Conservation (phyloP, 1,140 invertebrate genomes). For the Danaus melanippus region DNA sequence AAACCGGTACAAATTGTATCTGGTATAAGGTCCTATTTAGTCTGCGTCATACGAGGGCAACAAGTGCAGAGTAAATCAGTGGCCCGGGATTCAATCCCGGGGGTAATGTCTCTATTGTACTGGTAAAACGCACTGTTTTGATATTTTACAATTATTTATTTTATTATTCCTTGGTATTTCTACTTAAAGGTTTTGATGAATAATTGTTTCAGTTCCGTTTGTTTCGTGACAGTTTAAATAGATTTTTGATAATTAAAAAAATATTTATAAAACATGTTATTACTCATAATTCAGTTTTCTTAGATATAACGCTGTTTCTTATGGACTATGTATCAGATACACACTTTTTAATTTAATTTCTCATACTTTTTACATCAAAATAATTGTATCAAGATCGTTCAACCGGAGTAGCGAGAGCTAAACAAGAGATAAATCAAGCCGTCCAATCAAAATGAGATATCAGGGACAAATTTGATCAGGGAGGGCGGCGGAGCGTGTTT, state of each 20-base stretch:
- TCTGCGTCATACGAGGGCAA: constrained; percentile 54
- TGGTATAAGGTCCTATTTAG: constrained; percentile 47
- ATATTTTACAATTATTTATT: constrained; percentile 22
- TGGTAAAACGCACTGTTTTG: constrained; percentile 29
- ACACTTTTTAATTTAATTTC: constrained; percentile 14
- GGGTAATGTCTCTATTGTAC: constrained; percentile 56
- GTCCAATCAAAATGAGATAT: constrained; percentile 69
- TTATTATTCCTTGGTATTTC: constrained; percentile 5
- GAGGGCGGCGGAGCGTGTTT: constrained; percentile 56
- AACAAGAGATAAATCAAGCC: constrained; percentile 67
- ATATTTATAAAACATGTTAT: neutral
- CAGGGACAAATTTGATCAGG: constrained; percentile 63
- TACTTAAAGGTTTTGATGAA: neutral
- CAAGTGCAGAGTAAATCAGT: constrained; percentile 64
- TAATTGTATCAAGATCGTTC: constrained; percentile 35
- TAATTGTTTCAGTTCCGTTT: too few relatives aligned
- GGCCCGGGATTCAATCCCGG: constrained; percentile 44
- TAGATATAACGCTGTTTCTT: neutral
- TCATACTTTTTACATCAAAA: too few relatives aligned
- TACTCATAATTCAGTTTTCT: neutral
- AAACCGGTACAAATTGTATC: constrained; percentile 12
- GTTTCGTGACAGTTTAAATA: too few relatives aligned
- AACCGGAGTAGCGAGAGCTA: constrained; percentile 34
- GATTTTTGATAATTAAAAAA: too few relatives aligned
- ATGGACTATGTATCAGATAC: constrained; percentile 14